A percentile compares a stretch with the other conserved stretches of the same genome.
phyloP scores from a whole-genome alignment of 2,113 vertebrate species.

The Sakesphorus luctuosus region DNA sequence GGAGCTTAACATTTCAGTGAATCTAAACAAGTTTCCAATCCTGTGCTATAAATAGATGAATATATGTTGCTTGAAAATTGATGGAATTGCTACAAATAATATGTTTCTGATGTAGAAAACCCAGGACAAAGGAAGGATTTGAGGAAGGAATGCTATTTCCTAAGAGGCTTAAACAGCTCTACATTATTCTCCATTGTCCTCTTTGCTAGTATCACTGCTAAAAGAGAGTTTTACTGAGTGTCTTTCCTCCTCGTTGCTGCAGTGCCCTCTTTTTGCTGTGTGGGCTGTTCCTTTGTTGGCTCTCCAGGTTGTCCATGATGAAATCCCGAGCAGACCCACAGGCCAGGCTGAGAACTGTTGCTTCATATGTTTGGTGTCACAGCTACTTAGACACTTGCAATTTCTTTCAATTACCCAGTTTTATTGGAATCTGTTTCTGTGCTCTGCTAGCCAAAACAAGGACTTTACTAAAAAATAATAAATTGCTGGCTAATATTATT shows the following conservation, averaged over 20 bases:
- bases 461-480: constrained; percentile 36
- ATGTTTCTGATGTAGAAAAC: not conserved
- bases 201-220: not conserved
- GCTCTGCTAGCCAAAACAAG: constrained; percentile 58
- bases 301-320: not conserved
- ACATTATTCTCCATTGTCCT: not conserved
- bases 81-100: not conserved
- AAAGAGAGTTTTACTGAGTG: not conserved
- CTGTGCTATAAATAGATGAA: not conserved
- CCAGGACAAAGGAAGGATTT: not conserved
- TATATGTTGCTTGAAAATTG: not conserved
- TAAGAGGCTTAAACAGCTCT: not conserved
- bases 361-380: constrained; percentile 38
- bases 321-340: not conserved
- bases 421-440: constrained; percentile 33
- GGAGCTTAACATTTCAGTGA: not conserved
- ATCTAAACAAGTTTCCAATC: not conserved
- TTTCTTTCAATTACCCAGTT: constrained; percentile 48
- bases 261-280: not conserved
- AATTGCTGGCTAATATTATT: constrained; percentile 60
- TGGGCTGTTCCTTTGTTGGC: not conserved
- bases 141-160: not conserved
- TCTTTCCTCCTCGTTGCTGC: not conserved
- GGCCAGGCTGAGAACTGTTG: not conserved
- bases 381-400: constrained; percentile 48